Evolutionary conservation across 2,113 vertebrate genomes (phyloP).

Genomic region (Dunckerocampus dactyliophorus): DNA sequence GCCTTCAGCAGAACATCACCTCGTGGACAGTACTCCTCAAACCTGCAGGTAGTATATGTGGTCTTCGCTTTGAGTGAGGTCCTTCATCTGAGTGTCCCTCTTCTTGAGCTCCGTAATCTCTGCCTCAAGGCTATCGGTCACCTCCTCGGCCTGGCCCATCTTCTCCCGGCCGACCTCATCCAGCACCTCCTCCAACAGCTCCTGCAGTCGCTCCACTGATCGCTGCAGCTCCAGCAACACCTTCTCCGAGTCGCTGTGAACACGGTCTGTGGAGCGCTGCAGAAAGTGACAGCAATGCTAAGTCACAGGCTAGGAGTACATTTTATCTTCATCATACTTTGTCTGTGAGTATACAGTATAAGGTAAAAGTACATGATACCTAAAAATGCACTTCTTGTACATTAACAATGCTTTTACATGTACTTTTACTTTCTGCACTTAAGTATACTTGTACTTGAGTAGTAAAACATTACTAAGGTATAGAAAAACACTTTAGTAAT

Average conservation of each 20-base stretch:
- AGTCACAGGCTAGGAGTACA: neutral
- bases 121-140: slow-evolving; percentile 53
- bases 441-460: no score
- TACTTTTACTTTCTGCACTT: no score
- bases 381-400: no score
- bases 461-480: no score
- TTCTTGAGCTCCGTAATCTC: slow-evolving; percentile 66
- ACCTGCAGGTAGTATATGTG: slow-evolving; percentile 74
- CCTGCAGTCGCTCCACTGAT: slow-evolving; percentile 67
- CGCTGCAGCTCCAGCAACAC: slow-evolving; percentile 63
- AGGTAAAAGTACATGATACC: no score
- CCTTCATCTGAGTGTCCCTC: slow-evolving; percentile 65
- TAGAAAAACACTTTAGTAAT: no score
- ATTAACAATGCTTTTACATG: no score
- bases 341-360: no score
- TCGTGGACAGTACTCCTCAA: neutral
- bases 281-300: neutral
- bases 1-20: neutral
- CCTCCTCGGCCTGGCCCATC: slow-evolving; percentile 65
- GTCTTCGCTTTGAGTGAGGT: slow-evolving; percentile 64
- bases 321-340: no score
- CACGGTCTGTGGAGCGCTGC: slow-evolving; percentile 59
- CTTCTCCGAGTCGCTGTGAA: slow-evolving; percentile 47
- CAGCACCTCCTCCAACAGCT: slow-evolving; percentile 68
- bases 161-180: slow-evolving; percentile 63